Conservation (phyloP, 2,113 vertebrate species). For the Oryzias curvinotus region DNA sequence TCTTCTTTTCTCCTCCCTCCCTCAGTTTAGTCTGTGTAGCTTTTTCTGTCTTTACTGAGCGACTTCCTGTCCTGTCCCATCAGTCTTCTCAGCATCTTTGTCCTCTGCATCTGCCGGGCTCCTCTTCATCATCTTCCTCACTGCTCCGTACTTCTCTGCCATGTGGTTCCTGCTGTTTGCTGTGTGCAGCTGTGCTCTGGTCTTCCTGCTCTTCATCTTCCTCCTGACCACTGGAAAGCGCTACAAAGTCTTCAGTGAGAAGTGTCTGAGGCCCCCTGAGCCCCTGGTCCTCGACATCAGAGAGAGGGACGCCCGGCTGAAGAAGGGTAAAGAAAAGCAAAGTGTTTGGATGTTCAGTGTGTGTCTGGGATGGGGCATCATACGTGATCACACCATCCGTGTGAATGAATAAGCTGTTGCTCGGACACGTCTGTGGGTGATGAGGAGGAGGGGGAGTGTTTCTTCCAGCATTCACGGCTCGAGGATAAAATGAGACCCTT, state of each 20-base stretch:
- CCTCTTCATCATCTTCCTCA: background rate
- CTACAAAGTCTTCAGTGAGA: slow-evolving; percentile 67
- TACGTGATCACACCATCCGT: background rate
- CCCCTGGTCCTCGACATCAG: slow-evolving; percentile 66
- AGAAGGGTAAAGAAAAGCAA: slow-evolving; percentile 63
- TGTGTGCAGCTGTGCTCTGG: slow-evolving; percentile 18
- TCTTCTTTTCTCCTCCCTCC: background rate
- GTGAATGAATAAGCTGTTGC: too few relatives aligned
- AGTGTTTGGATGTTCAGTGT: too few relatives aligned
- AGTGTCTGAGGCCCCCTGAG: slow-evolving; percentile 47
- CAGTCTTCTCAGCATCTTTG: background rate
- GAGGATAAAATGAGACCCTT: too few relatives aligned
- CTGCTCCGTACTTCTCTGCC: background rate
- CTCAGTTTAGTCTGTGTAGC: background rate
- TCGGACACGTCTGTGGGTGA: too few relatives aligned
- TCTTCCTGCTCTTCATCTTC: slow-evolving; percentile 7
- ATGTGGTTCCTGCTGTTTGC: slow-evolving; percentile 63
- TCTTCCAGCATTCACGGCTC: too few relatives aligned
- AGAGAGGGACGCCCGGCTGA: slow-evolving; percentile 75
- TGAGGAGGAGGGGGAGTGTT: too few relatives aligned
- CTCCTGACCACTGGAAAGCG: slow-evolving; percentile 29
- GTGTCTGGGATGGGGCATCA: background rate
- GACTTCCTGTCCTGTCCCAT: background rate
- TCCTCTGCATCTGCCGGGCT: background rate
- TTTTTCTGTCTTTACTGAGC: background rate